phyloP scores from a whole-genome alignment of 1,140 invertebrate species.

The honey bee (Apis mellifera) region Amel_HAv3.1 CM009937.2:13836501-13837000 shows the following conservation, averaged over 20 bases:
- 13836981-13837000: no score
- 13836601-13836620: conserved; percentile 51
- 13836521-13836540: conserved; percentile 47
- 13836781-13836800: conserved; percentile 28
- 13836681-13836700: not conserved
- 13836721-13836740: conserved; percentile 62
- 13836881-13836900: no score
- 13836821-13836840: conserved; percentile 53
- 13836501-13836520: conserved; percentile 22
- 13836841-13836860: not conserved
- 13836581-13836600: conserved; percentile 50
- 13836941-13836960: no score
- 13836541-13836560: conserved; percentile 42
- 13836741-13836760: conserved; percentile 63
- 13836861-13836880: no score
- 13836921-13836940: no score
- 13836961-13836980: no score
- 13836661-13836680: no score
- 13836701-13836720: conserved; percentile 51
- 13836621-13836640: conserved; percentile 56
- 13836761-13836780: conserved; percentile 63
- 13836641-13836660: conserved; percentile 5
- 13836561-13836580: conserved; percentile 55
- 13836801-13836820: conserved; percentile 56
- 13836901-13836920: no score